Evolutionary conservation across 2,888 invertebrate genomes (phyloP), one percentile per base, ranked within the genome.

Genomic region (Trachelus stipa): DNA sequence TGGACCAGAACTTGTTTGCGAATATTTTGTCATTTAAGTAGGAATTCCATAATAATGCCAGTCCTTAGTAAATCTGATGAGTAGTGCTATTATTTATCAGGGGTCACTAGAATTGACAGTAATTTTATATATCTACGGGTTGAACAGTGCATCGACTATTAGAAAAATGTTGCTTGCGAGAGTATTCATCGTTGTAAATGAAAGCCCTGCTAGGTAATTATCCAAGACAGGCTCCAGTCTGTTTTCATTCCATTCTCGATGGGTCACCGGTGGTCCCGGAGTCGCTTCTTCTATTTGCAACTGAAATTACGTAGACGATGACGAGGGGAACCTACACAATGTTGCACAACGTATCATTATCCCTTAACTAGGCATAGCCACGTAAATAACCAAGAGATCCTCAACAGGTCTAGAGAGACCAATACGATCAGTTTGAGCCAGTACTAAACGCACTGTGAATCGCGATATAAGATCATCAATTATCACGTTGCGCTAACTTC

Each of bases 271-370:
- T 12, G 73, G 15, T 74, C 74, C 11, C 35, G 30, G 31, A n/a
- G 33, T 33, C 71, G 71, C 33, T 33, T 34, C 74, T 34, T 74
- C 68, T 40, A 75, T 69, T 69, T 69, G 11, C 30, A 69, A 33
- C 33, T 33, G 71, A 40, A 69, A 33, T 69, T 69, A 33, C 71
- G 31, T 33, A 15, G 71, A 6, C 6, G 31, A 30, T 33, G 31
- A 30, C 71, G 31, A 30, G 31, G 33, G 4, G 15, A 33, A 12
- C 33, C 71, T 30, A 30, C 71, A 33, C 31, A 69, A 15, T 30
- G 15, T 69, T 69, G 71, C 71, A 30, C 31, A 33, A 33, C 6
- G 31, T 69, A 69, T 69, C 31, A 69, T 69, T 69, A 69, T 33
- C 31, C 31, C 31, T 69, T 69, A 69, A 69, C 71, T 30, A 69